Percentiles rank a stretch among this genome's conserved stretches.
phyloP scores from a whole-genome alignment of 1,140 invertebrate genomes.

The Onthophagus taurus region DNA sequence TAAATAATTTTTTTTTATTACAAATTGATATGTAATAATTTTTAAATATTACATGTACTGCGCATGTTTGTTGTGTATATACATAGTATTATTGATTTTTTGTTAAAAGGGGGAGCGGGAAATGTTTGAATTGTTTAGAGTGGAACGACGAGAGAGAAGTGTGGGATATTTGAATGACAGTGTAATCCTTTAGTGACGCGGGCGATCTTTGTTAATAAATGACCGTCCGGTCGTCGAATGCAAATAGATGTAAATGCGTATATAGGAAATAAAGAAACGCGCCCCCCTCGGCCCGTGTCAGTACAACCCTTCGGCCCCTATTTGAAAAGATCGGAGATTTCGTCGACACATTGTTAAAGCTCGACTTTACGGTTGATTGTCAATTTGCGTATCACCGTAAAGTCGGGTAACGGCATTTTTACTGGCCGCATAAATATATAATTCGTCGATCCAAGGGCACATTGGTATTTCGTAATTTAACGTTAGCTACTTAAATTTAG shows the following conservation, averaged over 20 bases:
- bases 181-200: conserved; percentile 34
- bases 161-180: conserved; percentile 29
- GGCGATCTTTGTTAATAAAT: conserved; percentile 32
- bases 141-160: background rate
- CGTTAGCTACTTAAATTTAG: too few species aligned
- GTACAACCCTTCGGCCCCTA: too few species aligned
- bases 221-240: conserved; percentile 32
- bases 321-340: too few species aligned
- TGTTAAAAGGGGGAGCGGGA: background rate
- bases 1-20: background rate
- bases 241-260: conserved; percentile 34
- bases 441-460: too few species aligned
- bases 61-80: background rate
- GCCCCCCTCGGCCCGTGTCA: too few species aligned
- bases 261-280: conserved; percentile 14
- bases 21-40: background rate
- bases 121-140: background rate
- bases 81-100: background rate
- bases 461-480: too few species aligned
- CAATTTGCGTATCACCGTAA: too few species aligned
- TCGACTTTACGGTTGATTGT: too few species aligned
- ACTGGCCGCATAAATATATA: too few species aligned
- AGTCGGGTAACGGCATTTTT: too few species aligned
- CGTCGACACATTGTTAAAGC: too few species aligned
- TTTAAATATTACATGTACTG: background rate